Evolutionary conservation across 2,888 invertebrate genomes (phyloP).

Genomic region (Augochlorella aurata): DNA sequence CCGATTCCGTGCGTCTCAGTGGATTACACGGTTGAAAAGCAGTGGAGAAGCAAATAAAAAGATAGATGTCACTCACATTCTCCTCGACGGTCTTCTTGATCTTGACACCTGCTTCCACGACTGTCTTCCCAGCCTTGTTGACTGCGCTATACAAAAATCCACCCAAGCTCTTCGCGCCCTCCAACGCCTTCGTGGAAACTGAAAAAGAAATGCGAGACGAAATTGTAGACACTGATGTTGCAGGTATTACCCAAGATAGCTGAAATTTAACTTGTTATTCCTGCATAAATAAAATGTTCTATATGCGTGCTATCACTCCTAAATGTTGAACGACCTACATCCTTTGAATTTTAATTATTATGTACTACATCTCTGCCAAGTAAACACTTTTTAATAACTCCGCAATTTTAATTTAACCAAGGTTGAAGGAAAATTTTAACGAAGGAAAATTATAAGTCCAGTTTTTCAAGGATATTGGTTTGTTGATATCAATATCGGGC

Average conservation of each 20-base stretch:
- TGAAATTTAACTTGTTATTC: conserved; percentile 6
- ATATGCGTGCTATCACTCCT: neutral
- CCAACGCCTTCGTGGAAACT: conserved; percentile 95
- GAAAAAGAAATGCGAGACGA: conserved; percentile 59
- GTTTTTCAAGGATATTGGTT: too few relatives aligned
- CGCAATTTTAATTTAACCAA: too few relatives aligned
- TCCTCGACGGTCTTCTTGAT: conserved; percentile 98
- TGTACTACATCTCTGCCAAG: too few relatives aligned
- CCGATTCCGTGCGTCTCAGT: neutral
- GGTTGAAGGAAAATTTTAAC: too few relatives aligned
- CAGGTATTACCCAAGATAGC: neutral
- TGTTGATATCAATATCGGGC: too few relatives aligned
- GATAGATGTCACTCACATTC: conserved; percentile 87
- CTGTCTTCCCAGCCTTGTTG: conserved; percentile 96
- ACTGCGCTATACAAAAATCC: conserved; percentile 97
- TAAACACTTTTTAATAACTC: too few relatives aligned
- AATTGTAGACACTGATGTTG: conserved; percentile 21
- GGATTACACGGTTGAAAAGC: conserved; percentile 2
- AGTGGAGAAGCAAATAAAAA: conserved; percentile 6
- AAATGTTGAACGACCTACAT: neutral
- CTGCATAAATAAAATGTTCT: neutral
- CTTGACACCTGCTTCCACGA: conserved; percentile 94
- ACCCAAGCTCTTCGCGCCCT: conserved; percentile 94
- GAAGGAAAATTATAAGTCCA: too few relatives aligned
- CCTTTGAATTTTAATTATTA: neutral